Base-by-base conservation (phyloP, 2,888 invertebrate genomes). In the Mythimna albipuncta region DNA sequence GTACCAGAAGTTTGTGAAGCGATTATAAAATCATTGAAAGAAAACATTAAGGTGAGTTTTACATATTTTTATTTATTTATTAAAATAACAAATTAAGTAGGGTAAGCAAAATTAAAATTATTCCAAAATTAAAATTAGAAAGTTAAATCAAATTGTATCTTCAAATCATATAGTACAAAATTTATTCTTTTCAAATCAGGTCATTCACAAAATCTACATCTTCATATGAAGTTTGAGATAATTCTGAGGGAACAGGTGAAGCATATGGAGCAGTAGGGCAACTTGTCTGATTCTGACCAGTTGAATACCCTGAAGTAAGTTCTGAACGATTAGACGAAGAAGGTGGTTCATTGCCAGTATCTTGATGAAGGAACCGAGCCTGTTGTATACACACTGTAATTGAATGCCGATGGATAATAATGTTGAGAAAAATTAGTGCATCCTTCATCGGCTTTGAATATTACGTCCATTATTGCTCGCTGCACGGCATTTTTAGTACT, bases 1-100 rank as follows among this genome's bases (percentile, higher is more conserved):
- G 69, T 80, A 55, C 76, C 75, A 68, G 82, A 83, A 72, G 66
- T 69, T 41, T 80, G 82, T 73, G 65, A 77, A 54, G 82, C 82
- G n/a, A 69, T 80, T 44, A 66, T 67, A 52, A 35, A 71, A 41
- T 26, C 71, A 57, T 66, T 83, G 11, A 83, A 75, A 63, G 81
- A 83, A 57, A 50, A 69, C 52, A 64, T 82, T 44, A 74, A 77
- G 66, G 77, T 82, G 64, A 76, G 64, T 68, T 74, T 67, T 67
- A 67, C 47, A 61, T 67, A 67, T 67, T 67, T 67, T 67, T 61
- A 65, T 65, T 65, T 76, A 76, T 72, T 72, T 72, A 72, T 69
- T 72, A 65, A 69, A 69, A 63, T 63, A 71, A 70, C 57, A 63
- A 72, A 61, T 66, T 64, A 72, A 72, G 62, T 72, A 72, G 62